Percentiles rank a stretch among this genome's conserved stretches.
phyloP scores from a whole-genome alignment of 2,797 vertebrate species.

The Choloepus didactylus region DNA sequence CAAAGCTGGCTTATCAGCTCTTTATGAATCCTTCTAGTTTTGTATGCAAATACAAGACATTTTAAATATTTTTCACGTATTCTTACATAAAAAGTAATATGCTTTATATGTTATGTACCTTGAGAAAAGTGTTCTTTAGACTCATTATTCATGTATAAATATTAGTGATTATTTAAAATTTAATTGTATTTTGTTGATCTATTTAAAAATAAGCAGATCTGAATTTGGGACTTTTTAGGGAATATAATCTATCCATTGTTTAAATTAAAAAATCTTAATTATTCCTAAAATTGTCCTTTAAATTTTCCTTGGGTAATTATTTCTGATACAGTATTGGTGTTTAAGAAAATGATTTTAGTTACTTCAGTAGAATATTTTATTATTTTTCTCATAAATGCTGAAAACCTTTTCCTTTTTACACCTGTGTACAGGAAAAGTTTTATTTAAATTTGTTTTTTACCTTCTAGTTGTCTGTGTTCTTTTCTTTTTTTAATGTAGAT shows the following conservation, averaged over 20 bases:
- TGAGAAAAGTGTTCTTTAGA: neutral
- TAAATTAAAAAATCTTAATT: slow-evolving; percentile 13
- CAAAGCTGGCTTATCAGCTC: neutral
- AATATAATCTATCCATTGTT: neutral
- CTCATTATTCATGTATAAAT: neutral
- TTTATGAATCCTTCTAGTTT: neutral
- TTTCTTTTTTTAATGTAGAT: neutral
- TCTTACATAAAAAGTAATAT: slow-evolving; percentile 15
- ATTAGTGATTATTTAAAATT: slow-evolving; percentile 60
- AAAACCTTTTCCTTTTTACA: slow-evolving; percentile 15
- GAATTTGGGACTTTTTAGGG: slow-evolving; percentile 13
- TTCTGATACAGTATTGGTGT: slow-evolving; percentile 25
- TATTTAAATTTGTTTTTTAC: slow-evolving; percentile 38
- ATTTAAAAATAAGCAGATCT: slow-evolving; percentile 43
- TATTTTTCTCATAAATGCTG: slow-evolving; percentile 45
- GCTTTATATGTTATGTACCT: neutral
- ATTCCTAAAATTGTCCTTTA: neutral
- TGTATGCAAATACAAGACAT: neutral
- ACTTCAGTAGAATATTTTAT: neutral
- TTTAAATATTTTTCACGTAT: neutral
- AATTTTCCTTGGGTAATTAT: slow-evolving; percentile 9
- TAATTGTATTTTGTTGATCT: slow-evolving; percentile 6
- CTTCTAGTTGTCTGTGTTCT: neutral
- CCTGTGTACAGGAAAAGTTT: neutral
- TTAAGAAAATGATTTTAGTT: slow-evolving; percentile 50